Base-by-base conservation (phyloP, 1,140 invertebrate genomes). In the Pinna nobilis region DNA sequence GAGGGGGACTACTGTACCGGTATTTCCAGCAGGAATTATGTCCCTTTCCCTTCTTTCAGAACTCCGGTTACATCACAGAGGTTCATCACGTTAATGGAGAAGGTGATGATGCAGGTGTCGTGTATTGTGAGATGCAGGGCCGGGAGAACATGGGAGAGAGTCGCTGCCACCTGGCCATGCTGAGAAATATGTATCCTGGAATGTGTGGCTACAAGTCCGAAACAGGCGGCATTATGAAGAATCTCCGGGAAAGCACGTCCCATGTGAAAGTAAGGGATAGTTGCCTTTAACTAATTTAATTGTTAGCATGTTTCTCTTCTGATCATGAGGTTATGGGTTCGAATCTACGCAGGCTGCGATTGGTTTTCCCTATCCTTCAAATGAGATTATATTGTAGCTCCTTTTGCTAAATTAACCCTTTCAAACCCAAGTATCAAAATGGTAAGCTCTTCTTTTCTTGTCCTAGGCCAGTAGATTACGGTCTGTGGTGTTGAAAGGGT, bases 51-150 rank as follows among this genome's bases (percentile, higher is more conserved):
- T 11, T 50, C 37, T 65, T 85, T 25, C 61, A 94, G 94, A 93
- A 96, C 77, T 90, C 93, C 80, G 95, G 91, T 1, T 98, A 93
- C 89, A 88, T 93, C 13, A 98, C 96, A 18, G 96, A 98, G 90
- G 95, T 98, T 1, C 95, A 98, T 89, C 96, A 98, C 86, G 92
- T 98, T 55, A 95, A 94, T 85, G 93, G 93, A 3, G 92, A 95
- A 74, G 97, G 96, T 3, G 93, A 95, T 79, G 93, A 98, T 91
- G 95, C 93, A 37, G 97, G 97, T 37, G 94, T 97, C 33, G 95
- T 97, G 1, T 98, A 98, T 86, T 96, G 94, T 88, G 96, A 98
- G 90, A 97, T 97, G 94, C 95, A 97, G 93, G 93, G 25, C 32
- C 82, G 91, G 30, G 95, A 97, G 88, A 96, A 96, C 86, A 92